Evolutionary conservation across 2,113 vertebrate species (phyloP), one percentile per base, ranked within the genome.

Genomic region (Perca fluviatilis): DNA sequence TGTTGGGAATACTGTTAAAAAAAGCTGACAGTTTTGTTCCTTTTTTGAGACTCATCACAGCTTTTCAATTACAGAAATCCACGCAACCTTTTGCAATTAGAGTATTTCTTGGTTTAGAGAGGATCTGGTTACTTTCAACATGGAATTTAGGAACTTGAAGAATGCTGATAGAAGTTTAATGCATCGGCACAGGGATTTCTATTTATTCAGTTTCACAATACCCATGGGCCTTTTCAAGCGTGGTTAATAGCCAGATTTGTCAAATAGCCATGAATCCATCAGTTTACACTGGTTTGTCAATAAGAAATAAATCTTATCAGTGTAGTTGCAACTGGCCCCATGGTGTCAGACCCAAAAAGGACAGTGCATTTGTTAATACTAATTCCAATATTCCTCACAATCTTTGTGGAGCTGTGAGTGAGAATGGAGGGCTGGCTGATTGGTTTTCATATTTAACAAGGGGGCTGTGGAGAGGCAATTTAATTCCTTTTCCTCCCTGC

Each of bases 381-480:
- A 77, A 88, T 89, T 89, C 85, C 81, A 88, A 90, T 90, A 91
- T 91, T 90, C 60, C 74, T 79, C 77, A 50, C 86, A 82, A 74
- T 93, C 87, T 89, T 71, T 72, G 87, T 74, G 61, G 69, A 66
- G 70, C 80, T 77, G 82, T 83, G 80, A 81, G 68, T 80, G 75
- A 74, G 86, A 90, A 88, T 83, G 33, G 86, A 92, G 78, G 83
- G 65, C 67, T 70, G 67, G 33, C 80, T 89, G 91, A 93, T 91
- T 92, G 87, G 86, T 90, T 92, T 88, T 91, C 87, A 83, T 85
- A 89, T 79, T 80, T 83, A 88, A 90, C 83, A 85, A 84, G 53
- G 4, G 74, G 4, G 72, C 83, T 74, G 77, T 70, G 75, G 89
- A 90, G 86, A 92, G 70, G 86, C 89, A 91, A 93, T 93, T 91